Conservation (phyloP, 1,140 invertebrate species). For the Drosophila elegans region DNA sequence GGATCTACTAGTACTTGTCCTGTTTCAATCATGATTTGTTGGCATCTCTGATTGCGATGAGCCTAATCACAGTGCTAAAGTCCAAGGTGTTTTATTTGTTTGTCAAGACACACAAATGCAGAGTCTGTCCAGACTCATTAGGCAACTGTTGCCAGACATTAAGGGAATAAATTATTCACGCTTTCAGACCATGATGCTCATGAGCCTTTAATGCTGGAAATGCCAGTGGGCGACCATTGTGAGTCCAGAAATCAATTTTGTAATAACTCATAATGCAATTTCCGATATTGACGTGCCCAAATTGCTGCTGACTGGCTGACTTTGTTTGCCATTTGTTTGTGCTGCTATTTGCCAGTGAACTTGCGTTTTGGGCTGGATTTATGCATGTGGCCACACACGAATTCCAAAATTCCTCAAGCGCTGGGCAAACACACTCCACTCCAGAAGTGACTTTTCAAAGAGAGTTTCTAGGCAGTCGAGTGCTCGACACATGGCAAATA, state of each 20-base stretch:
- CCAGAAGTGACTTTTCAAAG: constrained; percentile 40
- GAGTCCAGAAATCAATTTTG: constrained; percentile 24
- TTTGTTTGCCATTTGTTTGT: constrained; percentile 51
- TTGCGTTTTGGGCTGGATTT: constrained; percentile 16
- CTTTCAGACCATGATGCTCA: constrained; percentile 3
- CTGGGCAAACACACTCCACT: constrained; percentile 49
- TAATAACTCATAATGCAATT: constrained; percentile 55
- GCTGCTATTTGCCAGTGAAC: constrained; percentile 27
- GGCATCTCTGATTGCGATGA: constrained; percentile 11
- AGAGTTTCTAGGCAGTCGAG: constrained; percentile 6
- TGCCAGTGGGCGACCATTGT: not conserved
- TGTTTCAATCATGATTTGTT: constrained; percentile 23
- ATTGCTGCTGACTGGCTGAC: constrained; percentile 40
- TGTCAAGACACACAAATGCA: not conserved
- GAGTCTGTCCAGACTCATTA: constrained; percentile 51
- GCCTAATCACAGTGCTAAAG: constrained; percentile 4
- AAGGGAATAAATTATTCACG: constrained; percentile 68
- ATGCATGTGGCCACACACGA: constrained; percentile 30
- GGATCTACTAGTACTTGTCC: too few relatives aligned
- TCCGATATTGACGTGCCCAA: constrained; percentile 49
- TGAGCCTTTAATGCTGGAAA: not conserved
- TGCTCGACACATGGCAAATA: constrained; percentile 48
- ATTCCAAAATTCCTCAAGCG: constrained; percentile 35
- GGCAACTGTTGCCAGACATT: constrained; percentile 59
- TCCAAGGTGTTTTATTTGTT: constrained; percentile 41